These are phyloP conservation scores for Agelas oroides DNA, from an alignment of 37 sponge, comb jelly and placozoan genomes.

Conservation along the genomic window DNA sequence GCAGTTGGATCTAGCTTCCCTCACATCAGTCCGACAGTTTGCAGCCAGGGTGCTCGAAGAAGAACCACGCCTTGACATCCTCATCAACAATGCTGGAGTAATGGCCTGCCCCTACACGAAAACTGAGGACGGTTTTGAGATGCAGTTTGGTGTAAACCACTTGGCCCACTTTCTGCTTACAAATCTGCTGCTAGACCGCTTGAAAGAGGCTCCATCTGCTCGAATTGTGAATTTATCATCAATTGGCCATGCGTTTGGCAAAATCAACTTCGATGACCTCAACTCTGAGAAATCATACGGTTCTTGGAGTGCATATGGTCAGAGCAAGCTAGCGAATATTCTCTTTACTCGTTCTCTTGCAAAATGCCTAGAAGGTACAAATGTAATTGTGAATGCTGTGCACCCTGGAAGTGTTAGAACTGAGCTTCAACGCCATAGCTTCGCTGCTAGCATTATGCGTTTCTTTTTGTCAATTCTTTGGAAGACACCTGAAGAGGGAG, in stretches of 20 bases:
- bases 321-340: constrained; percentile 85
- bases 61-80: constrained; percentile 67
- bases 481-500: constrained; percentile 72
- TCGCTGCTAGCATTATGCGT: too few relatives aligned
- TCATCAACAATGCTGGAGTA: constrained; percentile 88
- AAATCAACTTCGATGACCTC: constrained; percentile 54
- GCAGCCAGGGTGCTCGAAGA: constrained; percentile 49
- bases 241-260: constrained; percentile 24
- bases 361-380: constrained; percentile 58
- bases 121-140: constrained; percentile 70
- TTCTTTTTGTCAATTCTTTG: too few relatives aligned
- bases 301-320: constrained; percentile 39
- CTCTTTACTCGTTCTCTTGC: constrained; percentile 79
- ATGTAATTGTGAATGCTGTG: constrained; percentile 69
- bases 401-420: constrained; percentile 81
- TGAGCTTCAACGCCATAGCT: constrained; percentile 47
- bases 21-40: constrained; percentile 78
- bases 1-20: constrained; percentile 79
- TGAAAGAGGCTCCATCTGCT: constrained; percentile 69
- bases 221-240: constrained; percentile 82
- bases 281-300: constrained; percentile 28
- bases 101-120: constrained; percentile 23
- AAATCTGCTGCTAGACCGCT: constrained; percentile 62
- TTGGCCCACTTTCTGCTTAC: constrained; percentile 77
- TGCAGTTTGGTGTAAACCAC: constrained; percentile 71